Conservation (phyloP, 2,113 vertebrate species). For the Patagioenas fasciata region DNA sequence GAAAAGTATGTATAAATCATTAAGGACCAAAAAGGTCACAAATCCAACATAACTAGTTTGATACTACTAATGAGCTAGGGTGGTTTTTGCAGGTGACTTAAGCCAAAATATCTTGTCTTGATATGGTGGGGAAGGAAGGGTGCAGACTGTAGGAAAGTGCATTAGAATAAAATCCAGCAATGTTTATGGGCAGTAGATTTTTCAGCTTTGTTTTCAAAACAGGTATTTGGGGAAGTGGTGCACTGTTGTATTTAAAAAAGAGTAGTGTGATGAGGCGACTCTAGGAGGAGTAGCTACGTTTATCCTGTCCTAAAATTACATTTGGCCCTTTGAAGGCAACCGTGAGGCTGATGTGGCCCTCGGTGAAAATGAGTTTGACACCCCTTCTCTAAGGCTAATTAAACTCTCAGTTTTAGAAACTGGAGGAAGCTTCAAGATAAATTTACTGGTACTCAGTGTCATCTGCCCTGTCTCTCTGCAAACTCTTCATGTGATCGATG, state of each 20-base stretch:
- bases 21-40: not conserved
- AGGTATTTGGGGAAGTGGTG: not conserved
- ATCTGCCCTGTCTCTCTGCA: not conserved
- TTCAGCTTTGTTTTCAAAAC: not conserved
- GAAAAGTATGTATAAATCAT: not conserved
- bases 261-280: not conserved
- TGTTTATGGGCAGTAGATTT: not conserved
- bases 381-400: not conserved
- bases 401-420: not conserved
- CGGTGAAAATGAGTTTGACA: too few relatives aligned
- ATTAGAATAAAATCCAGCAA: not conserved
- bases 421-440: not conserved
- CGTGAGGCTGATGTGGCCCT: too few relatives aligned
- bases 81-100: not conserved
- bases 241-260: not conserved
- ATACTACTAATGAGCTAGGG: not conserved
- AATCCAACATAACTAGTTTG: not conserved
- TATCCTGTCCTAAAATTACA: too few relatives aligned
- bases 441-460: not conserved
- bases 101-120: not conserved
- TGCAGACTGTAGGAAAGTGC: not conserved
- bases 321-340: too few relatives aligned
- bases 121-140: not conserved
- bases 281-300: too few relatives aligned
- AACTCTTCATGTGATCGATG: not conserved